Conservation (phyloP, 2,888 invertebrate genomes). For the Copidosoma aretas region DNA sequence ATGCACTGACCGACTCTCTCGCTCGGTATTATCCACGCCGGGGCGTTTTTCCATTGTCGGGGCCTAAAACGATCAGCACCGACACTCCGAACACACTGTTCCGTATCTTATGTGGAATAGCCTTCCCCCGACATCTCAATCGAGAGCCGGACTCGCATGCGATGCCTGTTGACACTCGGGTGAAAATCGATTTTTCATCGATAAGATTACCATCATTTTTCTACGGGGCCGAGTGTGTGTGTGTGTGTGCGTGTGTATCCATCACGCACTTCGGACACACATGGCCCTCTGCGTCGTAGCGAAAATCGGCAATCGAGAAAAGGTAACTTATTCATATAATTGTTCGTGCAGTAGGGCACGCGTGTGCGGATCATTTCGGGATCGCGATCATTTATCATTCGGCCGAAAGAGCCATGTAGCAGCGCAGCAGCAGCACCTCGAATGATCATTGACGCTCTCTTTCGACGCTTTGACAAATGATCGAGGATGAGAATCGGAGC, state of each 20-base stretch:
- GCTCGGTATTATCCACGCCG: conserved; percentile 28
- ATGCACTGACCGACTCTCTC: conserved; percentile 12
- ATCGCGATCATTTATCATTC: conserved; percentile 35
- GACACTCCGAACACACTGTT: too few species aligned
- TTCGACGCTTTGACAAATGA: conserved; percentile 35
- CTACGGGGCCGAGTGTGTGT: background rate
- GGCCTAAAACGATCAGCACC: background rate
- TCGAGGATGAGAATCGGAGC: background rate
- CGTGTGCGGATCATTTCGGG: conserved; percentile 1
- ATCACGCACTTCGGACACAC: background rate
- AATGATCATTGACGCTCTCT: conserved; percentile 32
- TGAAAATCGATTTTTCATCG: conserved; percentile 44
- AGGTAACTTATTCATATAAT: conserved; percentile 18
- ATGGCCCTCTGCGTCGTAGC: background rate
- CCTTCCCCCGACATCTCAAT: conserved; percentile 30
- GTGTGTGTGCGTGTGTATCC: background rate
- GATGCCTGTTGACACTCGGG: conserved; percentile 27
- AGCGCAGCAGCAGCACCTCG: conserved; percentile 20
- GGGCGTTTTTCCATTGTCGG: conserved; percentile 27
- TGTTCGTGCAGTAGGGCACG: conserved; percentile 13
- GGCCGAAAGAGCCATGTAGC: conserved; percentile 31
- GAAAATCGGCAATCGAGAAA: conserved; percentile 28
- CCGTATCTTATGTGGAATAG: too few species aligned
- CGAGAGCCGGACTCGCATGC: conserved; percentile 2
- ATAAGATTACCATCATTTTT: conserved; percentile 26